These are phyloP conservation scores for Lamellibrachia luymesi DNA, from an alignment of 1,140 invertebrate species.

Conservation along the genomic window DNA sequence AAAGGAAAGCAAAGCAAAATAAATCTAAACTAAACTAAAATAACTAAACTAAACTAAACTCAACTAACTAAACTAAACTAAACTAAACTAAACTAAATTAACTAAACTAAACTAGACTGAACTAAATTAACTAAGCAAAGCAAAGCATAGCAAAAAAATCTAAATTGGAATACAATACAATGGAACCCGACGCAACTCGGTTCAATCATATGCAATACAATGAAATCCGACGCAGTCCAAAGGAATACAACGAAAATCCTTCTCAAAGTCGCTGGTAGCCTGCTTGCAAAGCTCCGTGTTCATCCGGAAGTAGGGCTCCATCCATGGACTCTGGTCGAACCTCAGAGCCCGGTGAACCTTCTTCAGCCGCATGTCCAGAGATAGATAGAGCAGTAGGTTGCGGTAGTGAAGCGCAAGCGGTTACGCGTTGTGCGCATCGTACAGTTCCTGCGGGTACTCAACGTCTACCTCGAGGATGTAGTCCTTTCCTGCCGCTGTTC, in stretches of 20 bases:
- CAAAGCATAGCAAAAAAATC: too few species aligned
- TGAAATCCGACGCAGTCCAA: constrained; percentile 57
- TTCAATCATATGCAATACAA: constrained; percentile 45
- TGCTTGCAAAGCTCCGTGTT: constrained; percentile 42
- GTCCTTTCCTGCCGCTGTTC: background rate
- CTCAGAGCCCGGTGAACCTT: constrained; percentile 17
- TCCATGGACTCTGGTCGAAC: too few species aligned
- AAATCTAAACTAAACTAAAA: too few species aligned
- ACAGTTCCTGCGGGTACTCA: constrained; percentile 29
- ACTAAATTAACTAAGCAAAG: too few species aligned
- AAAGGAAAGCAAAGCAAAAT: too few species aligned
- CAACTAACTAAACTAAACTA: too few species aligned
- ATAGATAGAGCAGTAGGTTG: constrained; percentile 29
- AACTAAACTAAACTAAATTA: too few species aligned
- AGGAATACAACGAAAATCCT: constrained; percentile 55
- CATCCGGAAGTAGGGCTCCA: background rate
- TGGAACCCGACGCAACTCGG: constrained; percentile 8
- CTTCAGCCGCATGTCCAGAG: constrained; percentile 26
- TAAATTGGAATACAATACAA: too few species aligned
- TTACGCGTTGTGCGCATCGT: constrained; percentile 18
- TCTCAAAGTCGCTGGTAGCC: constrained; percentile 54
- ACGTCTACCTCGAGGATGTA: constrained; percentile 29
- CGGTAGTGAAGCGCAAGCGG: background rate
- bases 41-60: too few species aligned
- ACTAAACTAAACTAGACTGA: too few species aligned